Evolutionary conservation across 1,140 invertebrate species (phyloP).

Genomic region (Mizuhopecten yessoensis): DNA sequence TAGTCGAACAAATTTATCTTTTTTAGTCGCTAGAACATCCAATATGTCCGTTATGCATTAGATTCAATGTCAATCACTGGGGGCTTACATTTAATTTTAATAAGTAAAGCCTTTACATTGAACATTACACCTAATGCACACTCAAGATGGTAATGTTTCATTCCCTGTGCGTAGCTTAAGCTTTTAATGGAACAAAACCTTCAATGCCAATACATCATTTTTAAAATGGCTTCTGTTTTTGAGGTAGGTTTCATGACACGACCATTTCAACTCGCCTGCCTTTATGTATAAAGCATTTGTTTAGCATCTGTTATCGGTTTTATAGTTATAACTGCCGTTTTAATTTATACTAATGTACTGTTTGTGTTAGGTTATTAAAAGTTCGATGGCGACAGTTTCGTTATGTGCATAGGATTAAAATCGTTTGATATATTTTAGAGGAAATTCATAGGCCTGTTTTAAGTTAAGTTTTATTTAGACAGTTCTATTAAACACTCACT

Average conservation of each 20-base stretch:
- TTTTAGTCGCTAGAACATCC: slow-evolving; percentile 18
- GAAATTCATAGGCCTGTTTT: too few relatives aligned
- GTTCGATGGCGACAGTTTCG: too few relatives aligned
- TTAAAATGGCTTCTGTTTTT: not conserved
- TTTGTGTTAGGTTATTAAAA: too few relatives aligned
- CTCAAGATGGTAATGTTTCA: not conserved
- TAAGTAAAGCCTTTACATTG: not conserved
- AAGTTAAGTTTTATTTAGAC: too few relatives aligned
- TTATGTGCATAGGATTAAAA: too few relatives aligned
- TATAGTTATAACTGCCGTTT: not conserved
- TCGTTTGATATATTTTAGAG: too few relatives aligned
- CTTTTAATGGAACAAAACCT: slow-evolving; percentile 27
- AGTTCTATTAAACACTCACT: too few relatives aligned
- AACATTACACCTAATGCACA: slow-evolving; percentile 8
- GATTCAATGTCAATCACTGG: slow-evolving; percentile 1
- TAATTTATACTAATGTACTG: too few relatives aligned
- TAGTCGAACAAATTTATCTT: not conserved
- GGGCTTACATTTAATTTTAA: slow-evolving; percentile 28
- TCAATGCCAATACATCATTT: slow-evolving; percentile 5
- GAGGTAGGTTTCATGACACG: slow-evolving; percentile 2
- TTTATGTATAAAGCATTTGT: not conserved
- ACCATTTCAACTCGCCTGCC: not conserved
- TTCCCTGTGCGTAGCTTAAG: not conserved
- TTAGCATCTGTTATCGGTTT: not conserved
- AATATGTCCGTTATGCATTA: not conserved